A percentile compares a stretch with the other conserved stretches of the same genome.
Conservation (phyloP, 2,113 vertebrate species). For the Coryphaenoides rupestris region DNA sequence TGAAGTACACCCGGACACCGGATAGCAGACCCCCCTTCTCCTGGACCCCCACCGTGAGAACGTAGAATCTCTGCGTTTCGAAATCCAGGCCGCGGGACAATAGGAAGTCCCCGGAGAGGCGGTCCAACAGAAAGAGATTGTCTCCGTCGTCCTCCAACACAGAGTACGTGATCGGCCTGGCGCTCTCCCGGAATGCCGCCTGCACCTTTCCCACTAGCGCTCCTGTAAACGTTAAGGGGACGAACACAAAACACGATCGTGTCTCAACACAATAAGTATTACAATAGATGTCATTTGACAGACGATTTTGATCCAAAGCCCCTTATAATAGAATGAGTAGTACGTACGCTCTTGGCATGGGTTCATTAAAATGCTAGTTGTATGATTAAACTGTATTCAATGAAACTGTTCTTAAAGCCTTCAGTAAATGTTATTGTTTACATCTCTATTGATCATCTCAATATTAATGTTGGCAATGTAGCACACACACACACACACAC, state of each 20-base stretch:
- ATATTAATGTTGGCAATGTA: too few species aligned
- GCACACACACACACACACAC: too few species aligned
- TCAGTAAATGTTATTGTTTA: too few species aligned
- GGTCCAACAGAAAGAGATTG: conserved; percentile 70
- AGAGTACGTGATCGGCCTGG: conserved; percentile 55
- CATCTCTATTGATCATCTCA: too few species aligned
- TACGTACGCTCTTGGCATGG: too few species aligned
- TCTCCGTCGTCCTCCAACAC: conserved; percentile 73
- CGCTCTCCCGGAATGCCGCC: conserved; percentile 21
- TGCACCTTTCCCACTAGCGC: conserved; percentile 67
- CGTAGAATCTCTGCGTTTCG: conserved; percentile 64
- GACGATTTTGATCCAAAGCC: too few species aligned
- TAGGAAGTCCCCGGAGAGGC: conserved; percentile 70
- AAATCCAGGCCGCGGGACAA: conserved; percentile 73
- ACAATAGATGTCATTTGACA: too few species aligned
- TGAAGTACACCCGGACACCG: conserved; percentile 72
- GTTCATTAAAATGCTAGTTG: too few species aligned
- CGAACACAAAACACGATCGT: neutral
- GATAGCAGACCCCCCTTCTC: conserved; percentile 45
- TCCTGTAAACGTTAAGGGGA: conserved; percentile 57
- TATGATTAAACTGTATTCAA: too few species aligned
- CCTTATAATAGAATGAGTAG: too few species aligned
- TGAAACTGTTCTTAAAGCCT: too few species aligned
- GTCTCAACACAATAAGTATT: neutral
- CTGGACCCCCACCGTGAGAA: conserved; percentile 63